These are phyloP conservation scores for Neomorphus geoffroyi DNA, from an alignment of 2,797 vertebrate species.

Conservation along the genomic window DNA sequence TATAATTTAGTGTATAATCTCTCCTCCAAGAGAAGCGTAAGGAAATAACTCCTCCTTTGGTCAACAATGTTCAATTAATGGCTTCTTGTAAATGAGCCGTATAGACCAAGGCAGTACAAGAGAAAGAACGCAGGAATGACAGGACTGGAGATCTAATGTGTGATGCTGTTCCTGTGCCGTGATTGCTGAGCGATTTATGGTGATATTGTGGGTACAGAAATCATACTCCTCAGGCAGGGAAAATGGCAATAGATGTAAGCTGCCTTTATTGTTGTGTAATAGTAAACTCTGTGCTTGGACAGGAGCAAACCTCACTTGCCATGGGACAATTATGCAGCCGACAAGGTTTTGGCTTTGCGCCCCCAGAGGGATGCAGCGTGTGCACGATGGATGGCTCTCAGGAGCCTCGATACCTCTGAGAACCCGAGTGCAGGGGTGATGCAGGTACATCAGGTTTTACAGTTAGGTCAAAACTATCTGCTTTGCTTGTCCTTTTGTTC, in stretches of 20 bases:
- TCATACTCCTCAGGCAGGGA: not conserved
- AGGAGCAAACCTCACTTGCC: not conserved
- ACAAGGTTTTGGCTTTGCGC: not conserved
- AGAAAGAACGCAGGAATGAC: not conserved
- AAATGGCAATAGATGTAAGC: not conserved
- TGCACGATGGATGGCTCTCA: not conserved
- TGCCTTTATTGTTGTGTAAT: not conserved
- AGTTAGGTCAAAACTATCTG: not conserved
- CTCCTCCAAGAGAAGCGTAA: not conserved
- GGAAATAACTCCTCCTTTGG: not conserved
- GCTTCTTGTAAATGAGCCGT: not conserved
- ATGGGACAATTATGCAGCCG: not conserved
- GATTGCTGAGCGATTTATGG: not conserved
- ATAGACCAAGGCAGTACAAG: not conserved
- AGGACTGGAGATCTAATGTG: not conserved
- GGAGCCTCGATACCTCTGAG: not conserved
- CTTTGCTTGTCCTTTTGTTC: not conserved
- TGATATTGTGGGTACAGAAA: not conserved
- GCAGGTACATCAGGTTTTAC: not conserved
- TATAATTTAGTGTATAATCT: not conserved
- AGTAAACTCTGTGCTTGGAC: not conserved
- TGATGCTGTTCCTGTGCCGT: not conserved
- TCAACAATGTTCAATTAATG: not conserved
- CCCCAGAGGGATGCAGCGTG: not conserved
- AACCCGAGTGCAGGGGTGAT: not conserved